Percentiles rank a stretch among this genome's conserved stretches.
These are phyloP conservation scores for Terrapene triunguis DNA, from an alignment of 2,113 vertebrate species.

Conservation along the genomic window DNA sequence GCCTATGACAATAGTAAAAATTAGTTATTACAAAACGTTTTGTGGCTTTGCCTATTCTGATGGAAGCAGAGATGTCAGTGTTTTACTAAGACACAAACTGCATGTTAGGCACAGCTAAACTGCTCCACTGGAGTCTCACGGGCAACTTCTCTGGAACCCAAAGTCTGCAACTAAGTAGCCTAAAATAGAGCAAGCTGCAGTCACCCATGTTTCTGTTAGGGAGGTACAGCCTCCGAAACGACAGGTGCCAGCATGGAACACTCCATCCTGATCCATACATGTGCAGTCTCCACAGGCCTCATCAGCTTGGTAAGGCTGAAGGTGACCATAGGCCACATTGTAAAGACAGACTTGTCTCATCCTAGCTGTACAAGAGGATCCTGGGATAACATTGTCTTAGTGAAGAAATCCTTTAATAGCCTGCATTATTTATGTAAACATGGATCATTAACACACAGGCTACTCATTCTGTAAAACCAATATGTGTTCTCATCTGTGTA, in stretches of 20 bases:
- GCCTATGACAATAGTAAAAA: constrained; percentile 75
- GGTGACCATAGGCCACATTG: background rate
- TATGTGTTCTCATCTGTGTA: background rate
- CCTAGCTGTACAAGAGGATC: background rate
- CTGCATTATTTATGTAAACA: background rate
- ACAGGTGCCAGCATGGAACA: background rate
- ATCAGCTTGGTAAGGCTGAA: background rate
- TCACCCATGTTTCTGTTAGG: background rate
- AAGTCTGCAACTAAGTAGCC: fast-evolving
- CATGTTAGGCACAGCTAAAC: background rate
- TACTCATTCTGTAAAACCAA: background rate
- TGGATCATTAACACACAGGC: background rate
- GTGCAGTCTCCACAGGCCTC: background rate
- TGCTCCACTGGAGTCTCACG: background rate
- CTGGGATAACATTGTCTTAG: background rate
- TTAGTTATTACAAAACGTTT: background rate
- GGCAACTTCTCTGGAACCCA: background rate
- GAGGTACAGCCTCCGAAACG: background rate
- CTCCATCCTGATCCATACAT: background rate
- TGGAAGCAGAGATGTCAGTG: background rate
- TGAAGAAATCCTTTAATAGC: background rate
- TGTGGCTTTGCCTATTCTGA: background rate
- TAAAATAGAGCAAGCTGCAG: background rate
- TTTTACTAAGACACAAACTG: background rate
- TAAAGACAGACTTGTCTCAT: background rate